Evolutionary conservation across 2,797 vertebrate species (phyloP).

Genomic region (Cephalopachus bancanus): DNA sequence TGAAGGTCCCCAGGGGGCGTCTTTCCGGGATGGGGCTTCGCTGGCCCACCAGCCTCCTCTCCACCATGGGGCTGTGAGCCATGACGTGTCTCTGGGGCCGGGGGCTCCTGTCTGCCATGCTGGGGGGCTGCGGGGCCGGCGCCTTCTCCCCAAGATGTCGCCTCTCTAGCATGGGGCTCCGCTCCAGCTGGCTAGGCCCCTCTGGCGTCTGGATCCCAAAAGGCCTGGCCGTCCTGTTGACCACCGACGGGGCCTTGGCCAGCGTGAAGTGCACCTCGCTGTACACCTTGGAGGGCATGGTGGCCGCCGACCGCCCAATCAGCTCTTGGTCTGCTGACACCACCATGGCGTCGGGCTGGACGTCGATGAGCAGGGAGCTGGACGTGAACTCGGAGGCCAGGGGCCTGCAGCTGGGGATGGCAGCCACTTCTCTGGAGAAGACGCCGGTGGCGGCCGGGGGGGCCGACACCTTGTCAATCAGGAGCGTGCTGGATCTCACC

Average conservation of each 20-base stretch:
- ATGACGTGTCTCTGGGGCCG: conserved; percentile 73
- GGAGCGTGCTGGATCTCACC: conserved; percentile 25
- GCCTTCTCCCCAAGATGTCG: conserved; percentile 68
- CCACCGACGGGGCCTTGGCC: conserved; percentile 90
- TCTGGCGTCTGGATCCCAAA: conserved; percentile 90
- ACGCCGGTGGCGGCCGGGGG: not conserved
- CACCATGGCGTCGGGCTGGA: conserved; percentile 38
- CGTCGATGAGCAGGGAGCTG: conserved; percentile 69
- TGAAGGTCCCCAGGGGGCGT: conserved; percentile 86
- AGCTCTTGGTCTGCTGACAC: conserved; percentile 56
- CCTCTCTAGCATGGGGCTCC: conserved; percentile 82
- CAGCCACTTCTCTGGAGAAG: conserved; percentile 67
- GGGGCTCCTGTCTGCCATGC: conserved; percentile 77
- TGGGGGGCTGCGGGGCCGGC: not conserved
- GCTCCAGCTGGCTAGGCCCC: conserved; percentile 45
- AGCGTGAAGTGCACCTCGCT: conserved; percentile 91
- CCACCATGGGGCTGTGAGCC: conserved; percentile 76
- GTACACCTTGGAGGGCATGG: conserved; percentile 87
- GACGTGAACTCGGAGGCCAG: conserved; percentile 60
- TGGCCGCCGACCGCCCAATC: conserved; percentile 76
- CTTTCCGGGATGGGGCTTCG: conserved; percentile 76
- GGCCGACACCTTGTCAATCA: conserved; percentile 59
- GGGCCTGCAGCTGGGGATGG: conserved; percentile 24
- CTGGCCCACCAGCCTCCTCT: conserved; percentile 72
- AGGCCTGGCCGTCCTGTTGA: conserved; percentile 96